Percentiles rank a stretch among this genome's conserved stretches.
Conservation (phyloP, 1,140 invertebrate species). For the Coboldia fuscipes region DNA sequence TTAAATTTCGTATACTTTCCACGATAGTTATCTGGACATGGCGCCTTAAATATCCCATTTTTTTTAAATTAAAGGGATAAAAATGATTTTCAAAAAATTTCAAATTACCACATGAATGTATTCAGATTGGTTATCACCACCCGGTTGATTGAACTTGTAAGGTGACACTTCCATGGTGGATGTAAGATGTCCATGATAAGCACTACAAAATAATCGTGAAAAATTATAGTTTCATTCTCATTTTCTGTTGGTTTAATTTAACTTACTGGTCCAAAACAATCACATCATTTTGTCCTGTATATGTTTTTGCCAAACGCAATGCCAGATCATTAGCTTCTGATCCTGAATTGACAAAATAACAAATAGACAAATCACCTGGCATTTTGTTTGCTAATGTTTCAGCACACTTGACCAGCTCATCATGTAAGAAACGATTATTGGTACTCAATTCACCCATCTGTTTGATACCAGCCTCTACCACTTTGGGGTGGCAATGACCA, state of each 20-base stretch:
- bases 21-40: slow-evolving; percentile 81
- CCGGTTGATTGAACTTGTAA: slow-evolving; percentile 84
- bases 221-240: neutral
- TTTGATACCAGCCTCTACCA: slow-evolving; percentile 65
- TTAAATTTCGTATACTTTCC: slow-evolving; percentile 64
- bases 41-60: slow-evolving; percentile 37
- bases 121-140: slow-evolving; percentile 52
- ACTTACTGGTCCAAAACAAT: slow-evolving; percentile 94
- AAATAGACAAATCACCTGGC: slow-evolving; percentile 61
- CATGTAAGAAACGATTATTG: slow-evolving; percentile 89
- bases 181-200: slow-evolving; percentile 93
- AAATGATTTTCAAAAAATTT: slow-evolving; percentile 1
- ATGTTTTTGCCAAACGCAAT: slow-evolving; percentile 65
- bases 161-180: slow-evolving; percentile 93
- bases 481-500: slow-evolving; percentile 89
- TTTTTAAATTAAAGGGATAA: slow-evolving; percentile 5
- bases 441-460: slow-evolving; percentile 84
- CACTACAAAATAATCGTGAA: slow-evolving; percentile 38
- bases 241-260: slow-evolving; percentile 1
- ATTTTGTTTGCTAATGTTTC: slow-evolving; percentile 62
- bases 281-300: slow-evolving; percentile 74
- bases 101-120: slow-evolving; percentile 81
- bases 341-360: slow-evolving; percentile 97
- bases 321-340: slow-evolving; percentile 98
- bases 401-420: slow-evolving; percentile 82